Evolutionary conservation across 2,113 vertebrate genomes (phyloP), one percentile per base, ranked within the genome.

Genomic region (Silurus glanis): DNA sequence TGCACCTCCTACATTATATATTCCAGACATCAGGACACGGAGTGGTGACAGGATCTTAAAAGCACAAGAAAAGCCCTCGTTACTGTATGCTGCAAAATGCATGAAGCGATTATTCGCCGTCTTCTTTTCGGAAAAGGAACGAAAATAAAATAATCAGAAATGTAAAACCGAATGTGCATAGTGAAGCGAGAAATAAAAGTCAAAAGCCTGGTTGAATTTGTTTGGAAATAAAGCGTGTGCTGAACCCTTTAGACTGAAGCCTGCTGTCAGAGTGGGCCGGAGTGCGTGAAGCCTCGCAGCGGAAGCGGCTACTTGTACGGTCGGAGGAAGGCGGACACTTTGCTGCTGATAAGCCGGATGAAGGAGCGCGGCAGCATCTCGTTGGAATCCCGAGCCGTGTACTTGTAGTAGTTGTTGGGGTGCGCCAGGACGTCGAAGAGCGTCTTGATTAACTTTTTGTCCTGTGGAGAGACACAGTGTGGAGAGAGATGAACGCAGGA

Each of bases 371-470:
- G 98, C 83, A 99, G 94, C 97, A 99, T 98, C 94, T 98, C 97
- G 91, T 98, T 98, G 94, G 98, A 98, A 90, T 99, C 97, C 93
- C 98, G 93, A 91, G 94, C 96, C 1, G 97, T 98, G 95, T 99
- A 99, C 92, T 99, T 99, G 94, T 99, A 99, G 95, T 99, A 99
- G 95, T 98, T 98, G 93, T 98, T 97, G 84, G 98, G 98, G 88
- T 99, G 97, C 0, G 98, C 98, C 95, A 99, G 94, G 91, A 99
- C 98, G 0, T 99, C 98, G 0, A 99, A 99, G 93, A 99, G 97
- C 89, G 97, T 98, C 93, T 99, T 99, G 94, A 99, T 99, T 93
- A 99, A 95, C 95, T 99, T 99, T 95, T 99, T 99, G 94, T 99
- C 98, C 98, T 99, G 94, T 0, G 4, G 85, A 84, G 89, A 89